These are phyloP conservation scores for Chelmon rostratus DNA, from an alignment of 2,797 vertebrate genomes.

Conservation along the genomic window DNA sequence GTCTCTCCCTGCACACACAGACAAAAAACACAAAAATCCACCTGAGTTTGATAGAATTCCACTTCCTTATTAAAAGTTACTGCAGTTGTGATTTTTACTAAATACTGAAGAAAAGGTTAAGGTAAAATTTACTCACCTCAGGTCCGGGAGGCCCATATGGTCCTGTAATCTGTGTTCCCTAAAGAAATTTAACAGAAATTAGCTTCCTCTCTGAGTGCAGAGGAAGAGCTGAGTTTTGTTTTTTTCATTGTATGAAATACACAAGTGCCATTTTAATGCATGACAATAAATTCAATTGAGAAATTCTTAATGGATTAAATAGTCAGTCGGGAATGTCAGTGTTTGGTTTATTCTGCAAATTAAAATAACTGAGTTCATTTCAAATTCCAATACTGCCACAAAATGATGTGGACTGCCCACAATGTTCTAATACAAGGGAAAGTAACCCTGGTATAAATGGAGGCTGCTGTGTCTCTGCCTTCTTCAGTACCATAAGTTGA, in stretches of 20 bases:
- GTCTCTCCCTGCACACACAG: slow-evolving; percentile 70
- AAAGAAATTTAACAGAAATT: slow-evolving; percentile 29
- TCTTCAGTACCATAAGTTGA: not conserved
- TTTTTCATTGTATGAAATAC: not conserved
- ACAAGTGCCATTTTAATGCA: not conserved
- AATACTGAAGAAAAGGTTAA: slow-evolving; percentile 26
- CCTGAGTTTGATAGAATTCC: not conserved
- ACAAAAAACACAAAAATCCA: slow-evolving; percentile 18
- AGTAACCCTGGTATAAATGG: no score
- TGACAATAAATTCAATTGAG: not conserved
- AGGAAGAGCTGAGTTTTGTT: no score
- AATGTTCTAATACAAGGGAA: not conserved
- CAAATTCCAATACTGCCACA: not conserved
- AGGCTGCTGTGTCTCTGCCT: no score
- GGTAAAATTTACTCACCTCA: slow-evolving; percentile 70
- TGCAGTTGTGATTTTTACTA: not conserved
- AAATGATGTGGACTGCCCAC: no score
- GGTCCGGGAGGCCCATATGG: slow-evolving; percentile 80
- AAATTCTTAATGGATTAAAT: not conserved
- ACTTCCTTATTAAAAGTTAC: not conserved
- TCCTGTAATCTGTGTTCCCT: slow-evolving; percentile 84
- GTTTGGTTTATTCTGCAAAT: not conserved
- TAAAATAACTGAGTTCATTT: not conserved
- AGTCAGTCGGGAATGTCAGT: not conserved
- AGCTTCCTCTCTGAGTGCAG: not conserved